Conservation (phyloP, 2,888 invertebrate genomes). For the Lordiphosa andalusiaca region DNA sequence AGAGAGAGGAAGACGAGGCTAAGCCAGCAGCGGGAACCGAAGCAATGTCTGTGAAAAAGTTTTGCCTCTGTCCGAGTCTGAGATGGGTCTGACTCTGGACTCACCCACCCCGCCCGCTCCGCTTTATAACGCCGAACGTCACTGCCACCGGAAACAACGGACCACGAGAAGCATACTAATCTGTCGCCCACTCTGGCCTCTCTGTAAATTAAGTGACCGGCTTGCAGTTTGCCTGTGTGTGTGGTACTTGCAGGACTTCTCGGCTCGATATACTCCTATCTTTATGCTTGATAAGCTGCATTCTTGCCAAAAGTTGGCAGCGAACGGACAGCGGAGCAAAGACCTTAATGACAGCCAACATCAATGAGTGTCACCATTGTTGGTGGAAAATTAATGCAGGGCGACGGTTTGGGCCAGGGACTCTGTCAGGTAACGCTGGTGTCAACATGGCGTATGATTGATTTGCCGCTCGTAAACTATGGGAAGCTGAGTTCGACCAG, state of each 20-base stretch:
- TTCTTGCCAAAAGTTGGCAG: constrained; percentile 38
- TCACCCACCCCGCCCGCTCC: constrained; percentile 32
- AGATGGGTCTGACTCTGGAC: constrained; percentile 9
- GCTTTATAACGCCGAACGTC: constrained; percentile 60
- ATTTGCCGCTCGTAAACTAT: constrained; percentile 61
- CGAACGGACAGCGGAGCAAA: constrained; percentile 53
- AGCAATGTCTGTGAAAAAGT: constrained; percentile 57
- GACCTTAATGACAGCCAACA: constrained; percentile 61
- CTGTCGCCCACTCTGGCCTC: constrained; percentile 37
- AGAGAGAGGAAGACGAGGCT: constrained; percentile 5
- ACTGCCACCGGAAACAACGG: constrained; percentile 48
- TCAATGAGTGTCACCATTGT: constrained; percentile 63
- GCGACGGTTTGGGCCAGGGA: constrained; percentile 34
- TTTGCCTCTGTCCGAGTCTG: constrained; percentile 49
- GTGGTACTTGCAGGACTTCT: neutral
- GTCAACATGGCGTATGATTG: constrained; percentile 68
- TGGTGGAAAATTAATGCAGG: constrained; percentile 61
- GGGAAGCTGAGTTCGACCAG: constrained; percentile 50
- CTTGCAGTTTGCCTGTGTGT: constrained; percentile 29
- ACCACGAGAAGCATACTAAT: constrained; percentile 64
- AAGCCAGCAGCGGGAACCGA: constrained; percentile 21
- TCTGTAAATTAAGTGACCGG: constrained; percentile 40
- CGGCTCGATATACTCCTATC: neutral
- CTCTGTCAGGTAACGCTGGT: constrained; percentile 40
- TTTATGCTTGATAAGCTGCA: constrained; percentile 15